Evolutionary conservation across 1,140 invertebrate species (phyloP).

Genomic region (Propsilocerus akamusi): DNA sequence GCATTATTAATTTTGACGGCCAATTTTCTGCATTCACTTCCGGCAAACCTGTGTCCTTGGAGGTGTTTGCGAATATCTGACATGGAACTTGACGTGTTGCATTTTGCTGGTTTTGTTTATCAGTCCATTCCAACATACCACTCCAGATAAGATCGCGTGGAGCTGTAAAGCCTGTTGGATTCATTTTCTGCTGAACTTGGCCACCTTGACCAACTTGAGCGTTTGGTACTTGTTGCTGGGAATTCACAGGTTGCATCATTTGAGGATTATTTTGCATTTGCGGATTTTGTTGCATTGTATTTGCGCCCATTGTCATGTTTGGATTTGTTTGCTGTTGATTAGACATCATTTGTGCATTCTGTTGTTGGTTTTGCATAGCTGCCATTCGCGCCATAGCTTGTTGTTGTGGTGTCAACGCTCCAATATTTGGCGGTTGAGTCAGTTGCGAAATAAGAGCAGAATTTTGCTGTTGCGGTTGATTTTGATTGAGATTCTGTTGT

Average conservation of each 20-base stretch:
- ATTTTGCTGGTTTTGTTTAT: slow-evolving; percentile 43
- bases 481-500: slow-evolving; percentile 22
- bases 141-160: slow-evolving; percentile 47
- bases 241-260: slow-evolving; percentile 1
- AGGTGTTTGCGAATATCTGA: slow-evolving; percentile 9
- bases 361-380: slow-evolving; percentile 7
- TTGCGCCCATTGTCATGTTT: slow-evolving; percentile 7
- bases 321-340: slow-evolving; percentile 15
- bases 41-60: slow-evolving; percentile 41
- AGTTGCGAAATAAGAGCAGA: slow-evolving; percentile 49
- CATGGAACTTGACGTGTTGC: neutral
- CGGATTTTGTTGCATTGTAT: neutral
- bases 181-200: slow-evolving; percentile 20
- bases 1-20: slow-evolving; percentile 83
- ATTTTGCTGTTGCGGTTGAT: slow-evolving; percentile 21
- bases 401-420: slow-evolving; percentile 25
- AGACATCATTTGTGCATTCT: slow-evolving; percentile 8
- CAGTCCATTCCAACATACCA: slow-evolving; percentile 78
- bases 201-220: neutral
- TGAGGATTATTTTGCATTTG: neutral
- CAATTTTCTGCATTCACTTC: slow-evolving; percentile 82
- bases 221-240: neutral
- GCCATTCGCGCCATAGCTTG: slow-evolving; percentile 10
- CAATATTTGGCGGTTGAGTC: slow-evolving; percentile 36
- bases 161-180: slow-evolving; percentile 9